Percentiles rank a stretch among this genome's conserved stretches.
Evolutionary conservation across 2,888 invertebrate genomes (phyloP).

Genomic region (Sesamia inferens): DNA sequence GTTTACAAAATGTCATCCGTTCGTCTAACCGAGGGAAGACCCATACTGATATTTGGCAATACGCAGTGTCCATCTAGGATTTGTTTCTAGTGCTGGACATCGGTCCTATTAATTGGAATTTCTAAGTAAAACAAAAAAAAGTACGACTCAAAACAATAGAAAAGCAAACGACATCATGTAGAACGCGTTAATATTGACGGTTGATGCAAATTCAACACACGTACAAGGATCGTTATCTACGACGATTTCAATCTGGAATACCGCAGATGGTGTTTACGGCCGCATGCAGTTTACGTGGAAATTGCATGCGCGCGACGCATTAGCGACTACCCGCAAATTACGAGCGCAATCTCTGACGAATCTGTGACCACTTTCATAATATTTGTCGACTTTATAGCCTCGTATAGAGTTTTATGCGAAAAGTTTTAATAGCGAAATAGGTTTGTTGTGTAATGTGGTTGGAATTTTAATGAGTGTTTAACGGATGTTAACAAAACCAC

Average conservation of each 20-base stretch:
- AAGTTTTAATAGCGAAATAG: constrained; percentile 52
- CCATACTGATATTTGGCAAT: too few species aligned
- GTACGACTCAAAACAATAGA: constrained; percentile 15
- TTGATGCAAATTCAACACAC: constrained; percentile 53
- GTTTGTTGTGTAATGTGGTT: constrained; percentile 23
- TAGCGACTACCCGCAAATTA: constrained; percentile 71
- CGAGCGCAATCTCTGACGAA: constrained; percentile 68
- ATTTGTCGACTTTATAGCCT: constrained; percentile 51
- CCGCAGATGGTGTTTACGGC: constrained; percentile 70
- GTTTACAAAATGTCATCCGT: too few species aligned
- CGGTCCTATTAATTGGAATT: not conserved
- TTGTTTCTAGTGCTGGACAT: too few species aligned
- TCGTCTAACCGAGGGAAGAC: too few species aligned
- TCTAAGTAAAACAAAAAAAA: not conserved
- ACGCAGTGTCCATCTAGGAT: too few species aligned
- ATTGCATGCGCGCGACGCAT: constrained; percentile 77
- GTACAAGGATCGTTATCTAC: constrained; percentile 58
- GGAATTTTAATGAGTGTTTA: constrained; percentile 26
- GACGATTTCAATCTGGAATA: constrained; percentile 70
- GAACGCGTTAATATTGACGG: constrained; percentile 37
- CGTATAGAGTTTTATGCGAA: constrained; percentile 42
- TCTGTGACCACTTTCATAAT: constrained; percentile 56
- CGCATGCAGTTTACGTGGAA: constrained; percentile 73
- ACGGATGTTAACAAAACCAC: not conserved
- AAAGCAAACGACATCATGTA: constrained; percentile 20